phyloP scores from a whole-genome alignment of 2,113 vertebrate genomes.

The Colaptes auratus region DNA sequence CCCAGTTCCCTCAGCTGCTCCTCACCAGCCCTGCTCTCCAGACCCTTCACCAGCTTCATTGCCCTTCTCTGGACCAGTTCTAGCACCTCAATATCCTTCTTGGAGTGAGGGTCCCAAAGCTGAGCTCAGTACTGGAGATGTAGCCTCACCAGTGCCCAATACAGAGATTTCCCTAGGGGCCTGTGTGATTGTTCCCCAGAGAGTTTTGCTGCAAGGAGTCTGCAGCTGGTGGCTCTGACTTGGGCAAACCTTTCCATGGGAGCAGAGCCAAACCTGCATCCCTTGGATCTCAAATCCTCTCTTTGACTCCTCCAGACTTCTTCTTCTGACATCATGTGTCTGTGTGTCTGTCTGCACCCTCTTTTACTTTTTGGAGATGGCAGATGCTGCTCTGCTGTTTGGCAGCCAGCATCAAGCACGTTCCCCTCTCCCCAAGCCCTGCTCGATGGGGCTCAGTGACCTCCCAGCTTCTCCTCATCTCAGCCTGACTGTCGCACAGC shows the following conservation, averaged over 20 bases:
- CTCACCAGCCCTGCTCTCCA: not conserved
- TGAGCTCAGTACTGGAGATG: not conserved
- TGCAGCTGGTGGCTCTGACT: not conserved
- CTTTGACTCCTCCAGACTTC: rapidly evolving
- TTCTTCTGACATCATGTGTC: not conserved
- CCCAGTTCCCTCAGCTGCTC: not conserved
- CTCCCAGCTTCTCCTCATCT: not conserved
- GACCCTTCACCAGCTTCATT: not conserved
- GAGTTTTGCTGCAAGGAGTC: not conserved
- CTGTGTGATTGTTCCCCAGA: not conserved
- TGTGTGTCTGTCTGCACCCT: not conserved
- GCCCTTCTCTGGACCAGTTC: not conserved
- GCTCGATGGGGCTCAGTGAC: not conserved
- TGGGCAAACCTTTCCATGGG: rapidly evolving
- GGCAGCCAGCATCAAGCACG: not conserved
- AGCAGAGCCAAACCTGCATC: not conserved
- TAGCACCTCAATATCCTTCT: not conserved
- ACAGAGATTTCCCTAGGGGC: no score
- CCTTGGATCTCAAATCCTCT: not conserved
- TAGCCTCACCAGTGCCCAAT: not conserved
- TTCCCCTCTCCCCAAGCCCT: not conserved
- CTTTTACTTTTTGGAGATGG: not conserved
- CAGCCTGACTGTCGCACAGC: not conserved
- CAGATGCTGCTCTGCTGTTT: not conserved
- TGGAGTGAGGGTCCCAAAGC: not conserved